Evolutionary conservation across 2,797 vertebrate species (phyloP).

Genomic region (Coreius guichenoti): DNA sequence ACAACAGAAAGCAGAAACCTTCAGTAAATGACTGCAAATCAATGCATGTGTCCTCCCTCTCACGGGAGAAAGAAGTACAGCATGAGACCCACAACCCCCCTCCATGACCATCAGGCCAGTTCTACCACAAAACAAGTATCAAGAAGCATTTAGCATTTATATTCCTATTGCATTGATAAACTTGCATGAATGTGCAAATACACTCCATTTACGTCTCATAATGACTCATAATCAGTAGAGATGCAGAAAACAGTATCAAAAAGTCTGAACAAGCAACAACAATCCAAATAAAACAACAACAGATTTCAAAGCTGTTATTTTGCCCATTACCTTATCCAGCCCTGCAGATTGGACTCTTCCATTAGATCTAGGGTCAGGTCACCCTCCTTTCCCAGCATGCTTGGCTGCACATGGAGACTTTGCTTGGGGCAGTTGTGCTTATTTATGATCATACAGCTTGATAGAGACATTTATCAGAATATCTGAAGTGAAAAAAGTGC

Average conservation of each 20-base stretch:
- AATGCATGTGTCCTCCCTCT: conserved; percentile 27
- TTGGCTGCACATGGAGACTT: conserved; percentile 18
- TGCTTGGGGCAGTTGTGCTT: conserved; percentile 6
- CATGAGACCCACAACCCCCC: conserved; percentile 20
- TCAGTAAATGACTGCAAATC: conserved; percentile 54
- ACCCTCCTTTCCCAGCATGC: conserved; percentile 10
- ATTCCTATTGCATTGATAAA: conserved; percentile 1
- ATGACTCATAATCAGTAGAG: neutral
- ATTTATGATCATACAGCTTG: neutral
- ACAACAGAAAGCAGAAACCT: conserved; percentile 42
- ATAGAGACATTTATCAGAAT: conserved; percentile 29
- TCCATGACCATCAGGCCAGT: conserved; percentile 32
- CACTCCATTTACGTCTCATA: neutral
- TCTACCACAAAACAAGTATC: conserved; percentile 28
- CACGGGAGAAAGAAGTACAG: conserved; percentile 8
- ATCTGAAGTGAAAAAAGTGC: conserved; percentile 24
- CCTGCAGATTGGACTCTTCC: neutral
- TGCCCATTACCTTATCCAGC: neutral
- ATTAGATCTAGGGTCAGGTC: conserved; percentile 7
- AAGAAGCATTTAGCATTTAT: conserved; percentile 36
- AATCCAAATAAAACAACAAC: conserved; percentile 28
- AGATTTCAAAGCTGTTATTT: conserved; percentile 28
- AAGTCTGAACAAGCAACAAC: neutral
- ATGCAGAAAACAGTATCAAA: neutral
- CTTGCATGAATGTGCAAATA: neutral